Base-by-base conservation (phyloP, 2,113 vertebrate genomes). In the Delphinapterus leucas region DNA sequence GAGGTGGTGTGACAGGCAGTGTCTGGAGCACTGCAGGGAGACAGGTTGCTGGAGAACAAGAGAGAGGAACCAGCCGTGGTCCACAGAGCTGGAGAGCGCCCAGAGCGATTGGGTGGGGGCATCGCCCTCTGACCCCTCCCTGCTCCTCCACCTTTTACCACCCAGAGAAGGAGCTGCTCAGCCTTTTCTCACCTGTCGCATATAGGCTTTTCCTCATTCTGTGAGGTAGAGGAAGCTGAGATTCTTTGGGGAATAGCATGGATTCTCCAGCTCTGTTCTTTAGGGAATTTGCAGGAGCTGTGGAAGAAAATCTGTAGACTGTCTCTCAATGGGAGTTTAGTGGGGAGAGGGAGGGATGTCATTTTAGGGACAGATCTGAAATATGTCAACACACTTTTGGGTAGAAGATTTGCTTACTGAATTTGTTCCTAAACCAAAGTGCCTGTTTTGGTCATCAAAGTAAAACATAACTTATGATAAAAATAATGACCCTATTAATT, bases 401-500 rank as follows among this genome's bases (percentile, higher is more conserved):
- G 58, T 67, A 31, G 74, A 74, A 90, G 73, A 90, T 93, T 88
- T 90, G 28, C 79, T 97, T 83, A 65, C 67, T 38, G 28, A 93
- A 82, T 94, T 91, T 86, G 44, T 83, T 88, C 55, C 95, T 96
- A 87, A 93, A 89, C 11, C 55, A 83, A 93, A 81, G 44, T 41
- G 33, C 88, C 55, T 96, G 74, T 87, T 92, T 91, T 71, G 53
- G 10, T 36, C 65, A 85, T 92, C 95, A 76, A 70, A 95, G 11
- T 92, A 88, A 96, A 73, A 93, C 33, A 92, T 84, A 58, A 44
- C 86, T 82, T 58, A 86, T 92, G 87, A 92, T 97, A 60, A 97
- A 38, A 88, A 77, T 80, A 82, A 44, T 47, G 33, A 73, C 25
- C 17, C 6, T 86, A 9, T 65, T 95, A 58, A 86, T 70, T 93